Evolutionary conservation across 2,888 invertebrate genomes (phyloP).

Genomic region (Temnothorax unifasciatus): DNA sequence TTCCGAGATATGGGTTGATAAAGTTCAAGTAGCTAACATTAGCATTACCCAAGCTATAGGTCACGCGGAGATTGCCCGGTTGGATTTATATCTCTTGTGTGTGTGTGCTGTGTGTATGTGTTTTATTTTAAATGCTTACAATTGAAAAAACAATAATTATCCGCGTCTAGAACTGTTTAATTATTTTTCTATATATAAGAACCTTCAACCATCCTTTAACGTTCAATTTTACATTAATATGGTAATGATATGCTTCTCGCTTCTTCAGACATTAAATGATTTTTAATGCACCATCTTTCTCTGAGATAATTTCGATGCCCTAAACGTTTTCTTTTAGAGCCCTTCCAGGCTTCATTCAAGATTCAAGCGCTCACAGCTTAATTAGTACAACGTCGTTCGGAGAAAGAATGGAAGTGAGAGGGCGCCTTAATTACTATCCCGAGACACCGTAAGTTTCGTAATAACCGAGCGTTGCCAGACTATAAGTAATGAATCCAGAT

Average conservation of each 20-base stretch:
- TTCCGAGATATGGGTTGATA: no score
- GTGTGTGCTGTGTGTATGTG: no score
- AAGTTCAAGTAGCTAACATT: no score
- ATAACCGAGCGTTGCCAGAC: constrained; percentile 73
- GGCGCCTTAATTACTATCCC: constrained; percentile 77
- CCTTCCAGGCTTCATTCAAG: constrained; percentile 31
- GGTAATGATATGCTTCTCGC: background rate
- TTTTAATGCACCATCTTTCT: constrained; percentile 2
- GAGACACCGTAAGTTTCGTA: constrained; percentile 78
- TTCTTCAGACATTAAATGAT: background rate
- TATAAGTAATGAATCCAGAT: constrained; percentile 81
- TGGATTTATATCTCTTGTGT: no score
- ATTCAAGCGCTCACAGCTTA: constrained; percentile 67
- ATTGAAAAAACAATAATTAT: no score
- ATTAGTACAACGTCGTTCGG: constrained; percentile 73
- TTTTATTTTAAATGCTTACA: no score
- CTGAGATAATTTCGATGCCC: background rate
- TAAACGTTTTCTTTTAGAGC: constrained; percentile 17
- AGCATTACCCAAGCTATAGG: no score
- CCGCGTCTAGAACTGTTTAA: background rate
- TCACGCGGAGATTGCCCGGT: no score
- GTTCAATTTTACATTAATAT: background rate
- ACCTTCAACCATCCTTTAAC: background rate
- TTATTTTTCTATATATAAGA: background rate
- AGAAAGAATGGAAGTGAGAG: constrained; percentile 68